A percentile compares a stretch with the other conserved stretches of the same genome.
phyloP scores from a whole-genome alignment of 2,888 invertebrate genomes.

The Conchocele bisecta region DNA sequence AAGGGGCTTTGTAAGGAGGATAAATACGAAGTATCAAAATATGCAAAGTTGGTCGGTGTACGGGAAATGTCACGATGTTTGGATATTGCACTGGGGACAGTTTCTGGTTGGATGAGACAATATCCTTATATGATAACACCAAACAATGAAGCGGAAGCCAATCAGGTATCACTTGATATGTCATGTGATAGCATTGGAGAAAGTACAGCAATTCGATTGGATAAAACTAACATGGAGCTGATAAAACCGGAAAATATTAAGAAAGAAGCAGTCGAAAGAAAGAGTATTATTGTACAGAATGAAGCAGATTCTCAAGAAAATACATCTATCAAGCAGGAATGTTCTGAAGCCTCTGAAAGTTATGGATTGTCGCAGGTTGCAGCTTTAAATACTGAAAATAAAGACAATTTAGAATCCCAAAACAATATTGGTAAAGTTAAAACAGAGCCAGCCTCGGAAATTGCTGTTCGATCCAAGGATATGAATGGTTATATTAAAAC shows the following conservation, averaged over 20 bases:
- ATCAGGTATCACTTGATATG: background rate
- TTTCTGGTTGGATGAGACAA: slow-evolving; percentile 59
- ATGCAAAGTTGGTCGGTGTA: slow-evolving; percentile 54
- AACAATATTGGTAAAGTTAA: too few species aligned
- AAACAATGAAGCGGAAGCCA: slow-evolving; percentile 8
- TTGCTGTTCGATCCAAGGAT: too few species aligned
- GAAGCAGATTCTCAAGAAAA: background rate
- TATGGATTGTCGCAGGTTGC: too few species aligned
- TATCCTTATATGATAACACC: slow-evolving; percentile 49
- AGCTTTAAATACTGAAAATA: too few species aligned
- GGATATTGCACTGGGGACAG: slow-evolving; percentile 50
- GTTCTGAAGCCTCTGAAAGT: too few species aligned
- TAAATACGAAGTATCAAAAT: slow-evolving; percentile 50
- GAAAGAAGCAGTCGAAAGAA: background rate
- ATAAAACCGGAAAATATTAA: background rate
- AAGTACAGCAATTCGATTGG: too few species aligned
- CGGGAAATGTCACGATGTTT: slow-evolving; percentile 54
- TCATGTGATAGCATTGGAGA: too few species aligned
- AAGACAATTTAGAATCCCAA: too few species aligned
- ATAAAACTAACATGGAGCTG: too few species aligned
- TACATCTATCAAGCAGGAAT: too few species aligned
- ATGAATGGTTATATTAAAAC: too few species aligned
- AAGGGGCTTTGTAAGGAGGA: slow-evolving; percentile 42
- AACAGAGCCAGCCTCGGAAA: too few species aligned
- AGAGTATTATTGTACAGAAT: background rate